Evolutionary conservation across 2,797 vertebrate genomes (phyloP).

Genomic region (Gallinago solitaria): DNA sequence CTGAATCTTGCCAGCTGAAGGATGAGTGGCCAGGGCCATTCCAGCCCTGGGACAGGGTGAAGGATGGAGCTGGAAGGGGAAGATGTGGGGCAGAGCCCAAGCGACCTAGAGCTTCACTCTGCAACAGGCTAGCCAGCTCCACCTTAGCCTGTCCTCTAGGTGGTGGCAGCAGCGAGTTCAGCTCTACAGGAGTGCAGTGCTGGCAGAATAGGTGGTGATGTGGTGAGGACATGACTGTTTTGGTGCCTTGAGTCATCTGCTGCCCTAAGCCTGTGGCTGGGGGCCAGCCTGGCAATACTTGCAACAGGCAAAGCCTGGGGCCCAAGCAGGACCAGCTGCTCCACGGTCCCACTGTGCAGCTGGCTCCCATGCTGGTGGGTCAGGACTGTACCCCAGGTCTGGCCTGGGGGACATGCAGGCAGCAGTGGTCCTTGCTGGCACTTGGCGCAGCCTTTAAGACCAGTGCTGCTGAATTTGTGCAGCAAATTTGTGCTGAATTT

Average conservation of each 20-base stretch:
- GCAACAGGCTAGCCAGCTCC: background rate
- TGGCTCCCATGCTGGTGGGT: rapidly evolving
- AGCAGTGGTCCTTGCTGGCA: rapidly evolving
- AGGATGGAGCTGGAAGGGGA: background rate
- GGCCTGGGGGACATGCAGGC: background rate
- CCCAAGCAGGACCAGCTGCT: background rate
- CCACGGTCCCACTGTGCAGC: background rate
- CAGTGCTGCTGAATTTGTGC: rapidly evolving
- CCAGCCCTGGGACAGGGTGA: background rate
- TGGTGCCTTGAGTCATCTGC: background rate
- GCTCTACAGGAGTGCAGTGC: background rate
- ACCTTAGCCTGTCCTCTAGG: background rate
- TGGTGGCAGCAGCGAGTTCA: background rate
- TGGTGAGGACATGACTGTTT: background rate
- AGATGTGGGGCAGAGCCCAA: background rate
- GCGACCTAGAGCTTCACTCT: background rate
- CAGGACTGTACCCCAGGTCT: background rate
- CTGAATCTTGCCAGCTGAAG: background rate
- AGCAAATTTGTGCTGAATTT: background rate
- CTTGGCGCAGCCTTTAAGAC: background rate
- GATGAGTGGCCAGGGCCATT: background rate
- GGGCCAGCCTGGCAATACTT: background rate
- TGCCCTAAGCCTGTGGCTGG: background rate
- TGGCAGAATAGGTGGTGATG: background rate
- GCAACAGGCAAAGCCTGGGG: background rate